Base-by-base conservation (phyloP, 2,888 invertebrate genomes). In the Callyntrura sp. region DNA sequence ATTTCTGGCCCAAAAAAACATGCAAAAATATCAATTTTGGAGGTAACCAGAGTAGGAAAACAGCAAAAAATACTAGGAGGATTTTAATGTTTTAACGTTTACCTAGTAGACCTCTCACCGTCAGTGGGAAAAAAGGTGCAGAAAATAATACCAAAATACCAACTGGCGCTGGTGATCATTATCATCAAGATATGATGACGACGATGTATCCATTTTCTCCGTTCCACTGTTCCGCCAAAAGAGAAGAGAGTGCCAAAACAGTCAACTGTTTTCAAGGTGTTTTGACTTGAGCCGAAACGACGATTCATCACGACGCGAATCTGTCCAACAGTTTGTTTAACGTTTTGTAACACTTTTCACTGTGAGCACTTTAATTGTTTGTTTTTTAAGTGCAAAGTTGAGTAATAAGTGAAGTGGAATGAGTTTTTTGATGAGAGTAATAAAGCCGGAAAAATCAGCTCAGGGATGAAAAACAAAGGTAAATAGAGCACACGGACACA, bases 391-490 rank as follows among this genome's bases (percentile, higher is more conserved):
- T 45, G 45, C 5, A 70, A 70, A 70, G 43, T 62, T n/a, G n/a
- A 35, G 35, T 45, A 28, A n/a, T 14, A 17, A 70, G 6, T 70
- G 9, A 43, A n/a, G 17, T 43, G 43, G 17, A 43, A n/a, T 43
- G n/a, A n/a, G n/a, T 14, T 45, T 70, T n/a, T 70, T 43, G 70
- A 70, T 45, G 70, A 28, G 25, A 78, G 60, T 62, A 62, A 51
- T 76, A 85, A 85, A 76, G 45, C 85, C 85, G 76, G 85, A 76
- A 85, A 85, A 85, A 85, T 76, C 76, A 85, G 85, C 76, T 85
- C 85, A 85, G 85, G 85, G 85, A 45, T 60, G 62, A 14, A 83
- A 62, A 62, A 65, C 51, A 51, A 70, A 8, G 9, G 78, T 45
- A 85, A 85, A 76, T 85, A 85, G 85, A 85, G 76, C 85, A 57